These are phyloP conservation scores for Agonopterix alstromeriana DNA, from an alignment of 2,888 invertebrate species.

Conservation along the genomic window DNA sequence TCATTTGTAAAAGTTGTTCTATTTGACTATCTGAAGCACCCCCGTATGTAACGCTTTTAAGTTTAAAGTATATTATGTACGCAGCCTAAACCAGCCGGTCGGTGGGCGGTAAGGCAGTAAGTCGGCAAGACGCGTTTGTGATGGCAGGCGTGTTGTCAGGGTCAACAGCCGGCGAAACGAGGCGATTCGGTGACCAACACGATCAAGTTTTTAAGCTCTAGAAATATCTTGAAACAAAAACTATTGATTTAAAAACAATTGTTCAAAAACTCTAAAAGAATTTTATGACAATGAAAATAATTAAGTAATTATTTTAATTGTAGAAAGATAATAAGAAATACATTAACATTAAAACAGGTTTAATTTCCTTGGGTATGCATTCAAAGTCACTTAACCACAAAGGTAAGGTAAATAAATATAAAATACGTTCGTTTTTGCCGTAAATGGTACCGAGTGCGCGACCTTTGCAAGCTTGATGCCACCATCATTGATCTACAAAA, in stretches of 20 bases:
- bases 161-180: constrained; percentile 32
- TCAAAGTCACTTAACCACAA: not conserved
- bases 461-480: constrained; percentile 8
- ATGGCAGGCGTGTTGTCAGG: constrained; percentile 38
- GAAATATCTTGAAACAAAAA: not conserved
- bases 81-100: no score
- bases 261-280: no score
- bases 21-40: no score
- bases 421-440: not conserved
- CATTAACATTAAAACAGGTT: no score
- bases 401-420: not conserved
- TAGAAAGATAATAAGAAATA: no score
- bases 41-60: not conserved
- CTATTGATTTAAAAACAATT: no score
- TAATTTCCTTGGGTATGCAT: no score
- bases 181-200: not conserved
- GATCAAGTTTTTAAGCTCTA: constrained; percentile 1
- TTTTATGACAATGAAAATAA: no score
- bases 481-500: constrained; percentile 20
- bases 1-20: no score
- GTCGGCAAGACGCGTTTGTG: constrained; percentile 15
- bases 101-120: constrained; percentile 1
- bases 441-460: constrained; percentile 6
- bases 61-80: no score
- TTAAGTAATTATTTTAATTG: no score